These are phyloP conservation scores for Batillaria attramentaria DNA, from an alignment of 1,140 invertebrate species.

Conservation along the genomic window DNA sequence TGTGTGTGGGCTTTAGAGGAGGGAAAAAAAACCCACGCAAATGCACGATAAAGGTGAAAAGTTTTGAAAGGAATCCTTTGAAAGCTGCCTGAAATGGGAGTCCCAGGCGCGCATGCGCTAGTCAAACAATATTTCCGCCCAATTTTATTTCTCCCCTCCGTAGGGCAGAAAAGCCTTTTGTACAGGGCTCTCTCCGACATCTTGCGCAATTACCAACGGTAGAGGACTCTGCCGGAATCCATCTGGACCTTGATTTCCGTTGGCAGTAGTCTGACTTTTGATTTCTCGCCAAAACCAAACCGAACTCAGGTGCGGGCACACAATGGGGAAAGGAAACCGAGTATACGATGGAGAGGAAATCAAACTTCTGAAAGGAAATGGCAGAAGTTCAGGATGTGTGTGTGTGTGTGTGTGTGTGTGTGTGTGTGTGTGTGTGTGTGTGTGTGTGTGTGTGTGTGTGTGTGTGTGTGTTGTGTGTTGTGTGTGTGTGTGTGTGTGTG, in stretches of 20 bases:
- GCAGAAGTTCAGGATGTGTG: no score
- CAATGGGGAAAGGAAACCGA: no score
- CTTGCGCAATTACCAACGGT: constrained; percentile 6
- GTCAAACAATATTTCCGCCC: constrained; percentile 34
- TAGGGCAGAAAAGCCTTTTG: background rate
- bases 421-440: constrained; percentile 15
- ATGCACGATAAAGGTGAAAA: background rate
- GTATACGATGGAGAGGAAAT: no score
- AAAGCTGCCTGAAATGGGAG: no score
- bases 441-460: constrained; percentile 2
- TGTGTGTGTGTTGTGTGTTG: background rate
- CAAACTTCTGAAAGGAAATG: no score
- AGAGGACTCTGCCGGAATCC: no score
- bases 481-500: background rate
- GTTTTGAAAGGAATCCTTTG: background rate
- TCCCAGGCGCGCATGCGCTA: background rate
- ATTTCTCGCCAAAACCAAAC: background rate
- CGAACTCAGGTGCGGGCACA: no score
- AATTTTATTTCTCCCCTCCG: constrained; percentile 20
- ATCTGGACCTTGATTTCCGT: background rate
- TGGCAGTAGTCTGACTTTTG: background rate
- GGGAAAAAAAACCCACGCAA: background rate
- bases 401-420: constrained; percentile 13
- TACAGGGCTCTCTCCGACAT: background rate
- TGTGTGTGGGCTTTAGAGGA: background rate